phyloP scores from a whole-genome alignment of 2,113 vertebrate species.

The Abramis brama region DNA sequence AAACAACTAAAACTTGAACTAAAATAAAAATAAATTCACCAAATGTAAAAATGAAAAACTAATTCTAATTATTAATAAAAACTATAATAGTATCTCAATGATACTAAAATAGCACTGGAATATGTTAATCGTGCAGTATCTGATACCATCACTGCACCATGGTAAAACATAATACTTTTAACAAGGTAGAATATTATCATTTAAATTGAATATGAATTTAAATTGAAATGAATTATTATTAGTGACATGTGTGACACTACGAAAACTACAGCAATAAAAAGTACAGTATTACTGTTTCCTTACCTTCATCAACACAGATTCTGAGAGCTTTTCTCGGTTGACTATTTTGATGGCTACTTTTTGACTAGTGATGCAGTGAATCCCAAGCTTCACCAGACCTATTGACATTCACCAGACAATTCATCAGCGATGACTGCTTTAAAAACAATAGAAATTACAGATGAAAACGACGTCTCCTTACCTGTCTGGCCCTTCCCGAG shows the following conservation, averaged over 20 bases:
- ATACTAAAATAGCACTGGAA: no score
- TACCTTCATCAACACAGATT: conserved; percentile 94
- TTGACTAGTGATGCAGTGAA: conserved; percentile 91
- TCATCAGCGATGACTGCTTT: background rate
- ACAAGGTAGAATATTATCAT: background rate
- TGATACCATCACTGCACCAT: background rate
- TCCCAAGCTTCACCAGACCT: conserved; percentile 91
- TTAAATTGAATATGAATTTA: background rate
- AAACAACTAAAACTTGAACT: no score
- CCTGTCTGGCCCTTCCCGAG: conserved; percentile 82
- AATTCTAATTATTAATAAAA: no score
- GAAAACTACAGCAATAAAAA: background rate
- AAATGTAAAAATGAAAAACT: no score
- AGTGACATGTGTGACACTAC: background rate
- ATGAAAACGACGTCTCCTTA: conserved; percentile 52
- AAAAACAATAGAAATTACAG: background rate
- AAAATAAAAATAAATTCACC: no score
- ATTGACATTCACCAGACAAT: conserved; percentile 15
- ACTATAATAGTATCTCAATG: no score
- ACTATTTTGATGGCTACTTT: conserved; percentile 96
- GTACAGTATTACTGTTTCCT: background rate
- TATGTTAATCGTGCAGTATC: no score
- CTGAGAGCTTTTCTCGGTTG: conserved; percentile 91
- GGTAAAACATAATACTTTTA: background rate
- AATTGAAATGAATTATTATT: background rate